Percentiles rank a stretch among this genome's conserved stretches.
Conservation (phyloP, 2,888 invertebrate species). For the Rutpela maculata region DNA sequence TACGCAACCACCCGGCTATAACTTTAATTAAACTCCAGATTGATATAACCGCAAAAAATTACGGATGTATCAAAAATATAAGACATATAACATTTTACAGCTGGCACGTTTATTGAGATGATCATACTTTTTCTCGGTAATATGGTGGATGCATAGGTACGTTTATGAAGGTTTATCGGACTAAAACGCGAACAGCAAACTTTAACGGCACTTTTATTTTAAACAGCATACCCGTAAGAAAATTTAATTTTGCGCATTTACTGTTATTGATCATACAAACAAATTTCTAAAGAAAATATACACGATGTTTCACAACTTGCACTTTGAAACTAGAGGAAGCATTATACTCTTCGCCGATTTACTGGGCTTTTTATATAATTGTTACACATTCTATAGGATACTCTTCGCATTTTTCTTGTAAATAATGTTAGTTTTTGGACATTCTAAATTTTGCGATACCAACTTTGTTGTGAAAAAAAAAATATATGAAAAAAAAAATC, state of each 20-base stretch:
- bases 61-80: constrained; percentile 36
- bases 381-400: too few species aligned
- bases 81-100: constrained; percentile 23
- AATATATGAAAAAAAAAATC: too few species aligned
- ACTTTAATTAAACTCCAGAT: constrained; percentile 67
- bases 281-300: not conserved
- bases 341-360: too few species aligned
- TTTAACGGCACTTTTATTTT: not conserved
- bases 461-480: too few species aligned
- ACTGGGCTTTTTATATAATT: too few species aligned
- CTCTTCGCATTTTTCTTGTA: too few species aligned
- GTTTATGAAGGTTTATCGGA: not conserved
- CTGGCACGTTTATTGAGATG: constrained; percentile 13
- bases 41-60: constrained; percentile 49
- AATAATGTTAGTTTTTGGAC: too few species aligned
- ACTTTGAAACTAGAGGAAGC: too few species aligned
- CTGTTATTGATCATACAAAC: too few species aligned
- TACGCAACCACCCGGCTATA: constrained; percentile 63
- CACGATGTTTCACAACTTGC: too few species aligned
- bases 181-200: not conserved
- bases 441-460: too few species aligned
- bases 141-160: not conserved
- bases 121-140: constrained; percentile 2
- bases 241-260: not conserved
- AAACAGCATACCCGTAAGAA: not conserved